These are phyloP conservation scores for Drosophila sordidula DNA, from an alignment of 2,888 invertebrate species.

Conservation along the genomic window DNA sequence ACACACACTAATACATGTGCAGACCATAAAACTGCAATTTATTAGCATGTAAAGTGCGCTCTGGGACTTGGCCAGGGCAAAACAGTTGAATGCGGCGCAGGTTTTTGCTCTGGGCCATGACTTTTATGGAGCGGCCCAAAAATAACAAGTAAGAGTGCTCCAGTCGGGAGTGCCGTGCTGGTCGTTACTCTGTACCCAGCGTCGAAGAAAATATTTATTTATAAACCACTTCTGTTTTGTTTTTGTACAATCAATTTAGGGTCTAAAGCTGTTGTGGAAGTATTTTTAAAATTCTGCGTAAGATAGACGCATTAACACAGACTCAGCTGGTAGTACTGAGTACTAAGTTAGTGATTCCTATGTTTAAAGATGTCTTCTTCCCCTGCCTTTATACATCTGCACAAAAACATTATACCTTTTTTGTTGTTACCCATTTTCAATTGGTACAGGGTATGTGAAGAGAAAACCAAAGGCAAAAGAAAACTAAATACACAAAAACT, in stretches of 20 bases:
- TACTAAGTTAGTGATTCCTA: no score
- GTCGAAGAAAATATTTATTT: no score
- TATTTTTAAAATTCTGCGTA: no score
- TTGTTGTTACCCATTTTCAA: no score
- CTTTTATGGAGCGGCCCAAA: conserved; percentile 35
- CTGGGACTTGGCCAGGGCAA: conserved; percentile 35
- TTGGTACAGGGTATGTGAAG: not conserved
- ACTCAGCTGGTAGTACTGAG: no score
- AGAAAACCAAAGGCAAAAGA: conserved; percentile 12
- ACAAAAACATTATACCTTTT: not conserved
- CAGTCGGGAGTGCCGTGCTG: not conserved
- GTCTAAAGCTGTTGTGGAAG: no score
- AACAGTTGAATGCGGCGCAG: conserved; percentile 46
- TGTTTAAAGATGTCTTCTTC: no score
- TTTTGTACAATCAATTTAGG: no score
- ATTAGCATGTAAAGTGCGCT: conserved; percentile 75
- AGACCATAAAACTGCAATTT: conserved; percentile 80
- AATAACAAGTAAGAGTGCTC: not conserved
- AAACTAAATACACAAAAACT: conserved; percentile 14
- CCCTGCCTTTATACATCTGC: no score
- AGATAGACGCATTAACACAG: no score
- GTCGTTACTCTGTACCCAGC: not conserved
- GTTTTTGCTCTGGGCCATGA: conserved; percentile 51
- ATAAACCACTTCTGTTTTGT: no score
- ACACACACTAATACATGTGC: conserved; percentile 10